These are phyloP conservation scores for Lamellibrachia satsuma DNA, from an alignment of 2,888 invertebrate species.

Conservation along the genomic window DNA sequence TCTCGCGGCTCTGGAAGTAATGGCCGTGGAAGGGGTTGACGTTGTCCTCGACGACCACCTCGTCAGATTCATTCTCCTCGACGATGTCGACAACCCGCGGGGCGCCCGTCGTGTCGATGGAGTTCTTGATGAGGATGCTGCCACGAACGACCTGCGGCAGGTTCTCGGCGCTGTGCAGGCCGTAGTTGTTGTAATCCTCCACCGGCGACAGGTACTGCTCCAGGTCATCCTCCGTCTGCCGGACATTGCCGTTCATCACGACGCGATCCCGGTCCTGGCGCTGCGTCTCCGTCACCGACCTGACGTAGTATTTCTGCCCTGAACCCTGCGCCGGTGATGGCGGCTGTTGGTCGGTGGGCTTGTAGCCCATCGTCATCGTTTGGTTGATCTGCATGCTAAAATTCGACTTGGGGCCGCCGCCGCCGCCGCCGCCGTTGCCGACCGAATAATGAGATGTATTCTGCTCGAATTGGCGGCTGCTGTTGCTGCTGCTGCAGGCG, in stretches of 20 bases:
- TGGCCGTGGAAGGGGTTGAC: constrained; percentile 42
- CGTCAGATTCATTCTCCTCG: constrained; percentile 35
- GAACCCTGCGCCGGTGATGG: background rate
- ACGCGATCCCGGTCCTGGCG: background rate
- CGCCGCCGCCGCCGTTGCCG: background rate
- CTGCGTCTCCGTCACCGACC: constrained; percentile 18
- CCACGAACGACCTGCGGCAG: constrained; percentile 43
- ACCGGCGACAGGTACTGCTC: constrained; percentile 31
- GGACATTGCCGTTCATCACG: background rate
- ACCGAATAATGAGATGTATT: background rate
- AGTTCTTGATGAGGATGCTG: constrained; percentile 43
- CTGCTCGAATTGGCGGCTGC: background rate
- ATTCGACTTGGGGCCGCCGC: constrained; percentile 20
- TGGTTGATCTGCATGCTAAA: constrained; percentile 42
- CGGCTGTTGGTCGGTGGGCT: constrained; percentile 26
- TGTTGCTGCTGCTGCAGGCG: constrained; percentile 13
- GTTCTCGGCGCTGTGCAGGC: constrained; percentile 28
- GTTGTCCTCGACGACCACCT: constrained; percentile 38
- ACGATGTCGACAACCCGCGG: constrained; percentile 41
- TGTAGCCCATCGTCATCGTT: constrained; percentile 44
- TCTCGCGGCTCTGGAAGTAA: constrained; percentile 42
- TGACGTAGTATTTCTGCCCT: background rate
- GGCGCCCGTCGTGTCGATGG: constrained; percentile 41
- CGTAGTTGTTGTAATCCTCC: constrained; percentile 24
- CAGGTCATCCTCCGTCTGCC: constrained; percentile 25